These are phyloP conservation scores for Heliothis peltigera DNA, from an alignment of 2,888 invertebrate species.

Conservation along the genomic window DNA sequence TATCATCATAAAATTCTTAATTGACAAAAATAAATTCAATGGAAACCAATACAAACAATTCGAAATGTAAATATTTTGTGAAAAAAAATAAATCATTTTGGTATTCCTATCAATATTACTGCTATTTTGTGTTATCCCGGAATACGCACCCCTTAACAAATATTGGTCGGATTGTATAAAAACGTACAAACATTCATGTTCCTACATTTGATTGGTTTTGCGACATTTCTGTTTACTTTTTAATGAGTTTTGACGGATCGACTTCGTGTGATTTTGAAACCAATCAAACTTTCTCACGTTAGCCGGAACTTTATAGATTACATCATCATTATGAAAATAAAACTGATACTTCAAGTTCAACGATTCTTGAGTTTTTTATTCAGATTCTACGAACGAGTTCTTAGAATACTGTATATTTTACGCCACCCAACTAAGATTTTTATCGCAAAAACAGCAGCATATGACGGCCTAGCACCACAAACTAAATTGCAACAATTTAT, in stretches of 20 bases:
- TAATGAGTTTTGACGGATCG: conserved; percentile 85
- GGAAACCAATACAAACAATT: neutral
- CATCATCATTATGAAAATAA: conserved; percentile 51
- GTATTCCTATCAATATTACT: conserved; percentile 38
- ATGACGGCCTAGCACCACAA: neutral
- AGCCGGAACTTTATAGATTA: conserved; percentile 68
- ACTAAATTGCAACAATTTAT: conserved; percentile 2
- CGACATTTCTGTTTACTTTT: conserved; percentile 87
- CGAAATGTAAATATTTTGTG: conserved; percentile 27
- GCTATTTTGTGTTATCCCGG: conserved; percentile 36
- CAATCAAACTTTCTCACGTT: conserved; percentile 87
- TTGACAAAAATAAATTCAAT: neutral
- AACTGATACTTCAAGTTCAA: conserved; percentile 43
- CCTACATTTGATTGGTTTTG: conserved; percentile 78
- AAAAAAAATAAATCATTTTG: conserved; percentile 24
- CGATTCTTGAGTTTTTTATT: conserved; percentile 3
- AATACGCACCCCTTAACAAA: conserved; percentile 42
- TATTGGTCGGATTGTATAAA: conserved; percentile 56
- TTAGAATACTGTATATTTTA: too few species aligned
- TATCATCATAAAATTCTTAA: neutral
- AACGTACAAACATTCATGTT: conserved; percentile 57
- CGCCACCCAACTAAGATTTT: too few species aligned
- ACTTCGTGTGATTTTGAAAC: conserved; percentile 83
- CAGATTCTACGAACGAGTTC: neutral
- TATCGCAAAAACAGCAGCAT: too few species aligned